phyloP scores from a whole-genome alignment of 1,140 invertebrate genomes.

The Orussus abietinus region DNA sequence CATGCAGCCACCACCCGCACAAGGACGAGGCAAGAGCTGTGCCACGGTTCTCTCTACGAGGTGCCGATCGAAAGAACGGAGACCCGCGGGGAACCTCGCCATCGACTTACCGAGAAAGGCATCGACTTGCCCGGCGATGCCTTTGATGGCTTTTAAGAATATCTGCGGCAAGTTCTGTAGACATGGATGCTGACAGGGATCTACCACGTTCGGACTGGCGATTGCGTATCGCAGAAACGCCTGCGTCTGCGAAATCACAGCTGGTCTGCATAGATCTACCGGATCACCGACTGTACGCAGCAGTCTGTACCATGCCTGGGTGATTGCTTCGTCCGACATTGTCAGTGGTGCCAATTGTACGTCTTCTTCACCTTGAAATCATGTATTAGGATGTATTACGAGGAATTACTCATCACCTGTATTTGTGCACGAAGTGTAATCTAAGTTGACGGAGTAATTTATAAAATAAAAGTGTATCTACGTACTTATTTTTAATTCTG shows the following conservation, averaged over 20 bases:
- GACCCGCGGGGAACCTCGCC: background rate
- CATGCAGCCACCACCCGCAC: conserved; percentile 39
- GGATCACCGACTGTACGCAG: conserved; percentile 92
- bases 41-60: too few relatives aligned
- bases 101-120: conserved; percentile 88
- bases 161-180: conserved; percentile 81
- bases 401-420: too few relatives aligned
- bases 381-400: too few relatives aligned
- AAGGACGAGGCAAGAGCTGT: too few relatives aligned
- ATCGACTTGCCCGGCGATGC: conserved; percentile 88
- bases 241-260: conserved; percentile 80
- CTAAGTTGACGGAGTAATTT: too few relatives aligned
- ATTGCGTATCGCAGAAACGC: conserved; percentile 77
- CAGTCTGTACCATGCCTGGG: conserved; percentile 93
- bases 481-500: conserved; percentile 78
- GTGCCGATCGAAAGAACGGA: too few relatives aligned
- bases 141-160: conserved; percentile 91
- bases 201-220: conserved; percentile 66
- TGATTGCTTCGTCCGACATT: conserved; percentile 85
- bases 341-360: conserved; percentile 71
- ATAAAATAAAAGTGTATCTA: conserved; percentile 18
- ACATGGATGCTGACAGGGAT: conserved; percentile 90
- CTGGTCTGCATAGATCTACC: conserved; percentile 83
- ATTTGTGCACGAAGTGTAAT: too few relatives aligned
- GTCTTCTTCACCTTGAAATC: conserved; percentile 83